These are phyloP conservation scores for Eriosoma lanigerum DNA, from an alignment of 1,140 invertebrate genomes.

Conservation along the genomic window DNA sequence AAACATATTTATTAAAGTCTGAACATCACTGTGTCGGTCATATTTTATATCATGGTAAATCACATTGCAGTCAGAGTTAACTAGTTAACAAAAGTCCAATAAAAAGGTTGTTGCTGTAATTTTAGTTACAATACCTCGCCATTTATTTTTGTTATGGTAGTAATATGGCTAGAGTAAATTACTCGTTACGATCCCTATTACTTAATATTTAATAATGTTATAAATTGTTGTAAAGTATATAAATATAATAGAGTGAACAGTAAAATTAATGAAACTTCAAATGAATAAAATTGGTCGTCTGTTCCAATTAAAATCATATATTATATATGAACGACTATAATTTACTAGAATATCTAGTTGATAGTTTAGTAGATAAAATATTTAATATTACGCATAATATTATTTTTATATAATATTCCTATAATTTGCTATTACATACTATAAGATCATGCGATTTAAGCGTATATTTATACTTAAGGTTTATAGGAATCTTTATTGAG, in stretches of 20 bases:
- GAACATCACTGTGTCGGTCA: neutral
- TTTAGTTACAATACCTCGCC: slow-evolving; percentile 40
- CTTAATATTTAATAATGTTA: slow-evolving; percentile 24
- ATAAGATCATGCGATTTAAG: too few species aligned
- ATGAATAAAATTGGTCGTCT: slow-evolving; percentile 22
- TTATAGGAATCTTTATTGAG: too few species aligned
- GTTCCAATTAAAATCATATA: slow-evolving; percentile 21
- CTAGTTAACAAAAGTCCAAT: slow-evolving; percentile 43
- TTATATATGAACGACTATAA: slow-evolving; percentile 5
- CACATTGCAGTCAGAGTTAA: slow-evolving; percentile 8
- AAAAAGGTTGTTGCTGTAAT: slow-evolving; percentile 26
- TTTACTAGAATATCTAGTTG: neutral
- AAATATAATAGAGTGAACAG: neutral
- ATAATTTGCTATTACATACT: too few species aligned
- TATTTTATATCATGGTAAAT: neutral
- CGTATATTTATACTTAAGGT: too few species aligned
- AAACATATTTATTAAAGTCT: neutral
- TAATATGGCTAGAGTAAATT: neutral
- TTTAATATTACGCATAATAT: too few species aligned
- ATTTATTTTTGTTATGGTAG: slow-evolving; percentile 14
- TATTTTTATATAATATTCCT: too few species aligned
- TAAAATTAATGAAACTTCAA: slow-evolving; percentile 33
- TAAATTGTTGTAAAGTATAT: slow-evolving; percentile 18
- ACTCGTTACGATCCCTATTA: slow-evolving; percentile 16
- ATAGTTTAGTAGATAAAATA: too few species aligned